Evolutionary conservation across 2,113 vertebrate genomes (phyloP).

Genomic region (Hippocampus zosterae): DNA sequence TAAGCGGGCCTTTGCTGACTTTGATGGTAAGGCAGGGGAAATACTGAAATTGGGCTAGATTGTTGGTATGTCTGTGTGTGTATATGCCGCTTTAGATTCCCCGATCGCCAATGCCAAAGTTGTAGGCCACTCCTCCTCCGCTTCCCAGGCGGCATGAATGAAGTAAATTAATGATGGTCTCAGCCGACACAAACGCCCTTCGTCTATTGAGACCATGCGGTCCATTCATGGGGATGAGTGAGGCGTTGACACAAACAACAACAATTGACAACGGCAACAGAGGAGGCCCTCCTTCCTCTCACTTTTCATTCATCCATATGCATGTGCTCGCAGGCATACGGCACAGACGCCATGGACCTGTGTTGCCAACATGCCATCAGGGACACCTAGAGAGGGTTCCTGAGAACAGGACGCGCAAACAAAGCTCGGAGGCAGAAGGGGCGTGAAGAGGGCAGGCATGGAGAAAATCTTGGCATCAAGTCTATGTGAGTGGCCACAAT

Average conservation of each 20-base stretch:
- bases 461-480: slow-evolving; percentile 62
- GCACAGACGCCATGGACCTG: slow-evolving; percentile 45
- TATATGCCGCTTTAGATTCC: slow-evolving; percentile 12
- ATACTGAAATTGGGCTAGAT: background rate
- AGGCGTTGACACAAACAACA: slow-evolving; percentile 69
- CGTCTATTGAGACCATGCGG: slow-evolving; percentile 59
- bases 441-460: slow-evolving; percentile 48
- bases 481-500: slow-evolving; percentile 62
- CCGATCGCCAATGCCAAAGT: slow-evolving; percentile 44
- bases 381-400: slow-evolving; percentile 66
- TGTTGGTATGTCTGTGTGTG: background rate
- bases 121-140: slow-evolving; percentile 57
- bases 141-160: slow-evolving; percentile 59
- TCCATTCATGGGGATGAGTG: slow-evolving; percentile 70
- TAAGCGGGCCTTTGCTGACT: background rate
- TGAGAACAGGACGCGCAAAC: slow-evolving; percentile 65
- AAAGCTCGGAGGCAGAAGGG: slow-evolving; percentile 59
- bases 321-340: slow-evolving; percentile 56
- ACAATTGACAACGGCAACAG: slow-evolving; percentile 66
- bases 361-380: slow-evolving; percentile 60
- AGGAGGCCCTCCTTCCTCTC: slow-evolving; percentile 57
- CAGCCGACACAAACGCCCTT: slow-evolving; percentile 63
- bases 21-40: background rate
- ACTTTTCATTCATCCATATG: slow-evolving; percentile 61
- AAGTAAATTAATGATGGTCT: slow-evolving; percentile 71